A percentile compares a stretch with the other conserved stretches of the same genome.
These are phyloP conservation scores for Griposia aprilina DNA, from an alignment of 2,888 invertebrate genomes.

Conservation along the genomic window DNA sequence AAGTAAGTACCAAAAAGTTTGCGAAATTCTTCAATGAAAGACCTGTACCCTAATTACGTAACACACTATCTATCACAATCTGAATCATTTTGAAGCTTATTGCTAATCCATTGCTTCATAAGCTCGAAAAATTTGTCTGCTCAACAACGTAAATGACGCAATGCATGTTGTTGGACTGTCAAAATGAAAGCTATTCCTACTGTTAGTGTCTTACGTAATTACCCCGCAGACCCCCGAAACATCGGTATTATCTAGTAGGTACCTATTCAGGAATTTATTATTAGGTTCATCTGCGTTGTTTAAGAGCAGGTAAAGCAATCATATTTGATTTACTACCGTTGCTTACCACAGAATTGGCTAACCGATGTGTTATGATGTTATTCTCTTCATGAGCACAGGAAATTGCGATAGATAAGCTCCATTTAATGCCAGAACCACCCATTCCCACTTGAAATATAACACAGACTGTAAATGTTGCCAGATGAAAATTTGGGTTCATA, in stretches of 20 bases:
- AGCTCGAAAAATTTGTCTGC: too few relatives aligned
- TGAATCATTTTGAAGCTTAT: too few relatives aligned
- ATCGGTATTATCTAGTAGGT: neutral
- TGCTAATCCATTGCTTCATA: too few relatives aligned
- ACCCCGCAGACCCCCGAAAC: neutral
- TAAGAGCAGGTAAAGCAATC: conserved; percentile 45
- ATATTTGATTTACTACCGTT: conserved; percentile 44
- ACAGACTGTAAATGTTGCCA: conserved; percentile 16
- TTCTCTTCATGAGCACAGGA: conserved; percentile 44
- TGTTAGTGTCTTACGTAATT: too few relatives aligned
- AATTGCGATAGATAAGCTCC: conserved; percentile 38
- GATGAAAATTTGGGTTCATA: conserved; percentile 28
- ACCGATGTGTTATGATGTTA: conserved; percentile 46
- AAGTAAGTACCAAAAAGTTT: too few relatives aligned
- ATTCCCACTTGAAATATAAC: conserved; percentile 30
- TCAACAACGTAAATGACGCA: too few relatives aligned
- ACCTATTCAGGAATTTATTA: conserved; percentile 12
- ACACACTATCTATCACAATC: too few relatives aligned
- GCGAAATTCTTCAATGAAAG: too few relatives aligned
- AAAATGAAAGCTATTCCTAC: too few relatives aligned
- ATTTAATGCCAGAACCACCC: conserved; percentile 33
- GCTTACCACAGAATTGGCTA: conserved; percentile 18
- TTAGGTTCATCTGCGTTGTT: conserved; percentile 33
- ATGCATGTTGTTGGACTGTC: too few relatives aligned
- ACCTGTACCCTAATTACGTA: too few relatives aligned